Evolutionary conservation across 1,140 invertebrate species (phyloP), one percentile per base, ranked within the genome.

Genomic region (Hormaphis cornu): DNA sequence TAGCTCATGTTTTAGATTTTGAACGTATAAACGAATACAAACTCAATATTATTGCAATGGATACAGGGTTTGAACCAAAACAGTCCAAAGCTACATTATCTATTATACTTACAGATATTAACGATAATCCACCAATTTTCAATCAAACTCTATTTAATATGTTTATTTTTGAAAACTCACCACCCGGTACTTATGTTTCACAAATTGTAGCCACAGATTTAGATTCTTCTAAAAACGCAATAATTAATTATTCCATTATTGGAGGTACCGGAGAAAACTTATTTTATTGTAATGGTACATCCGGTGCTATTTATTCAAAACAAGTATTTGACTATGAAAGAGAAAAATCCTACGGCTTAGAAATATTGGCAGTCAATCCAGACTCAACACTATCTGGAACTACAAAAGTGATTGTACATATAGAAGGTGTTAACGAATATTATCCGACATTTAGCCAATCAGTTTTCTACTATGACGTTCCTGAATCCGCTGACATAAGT

Each of bases 391-490:
- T 93, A 86, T 86, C 84, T 73, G 87, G 87, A 44, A 86, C 84
- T 40, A 88, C 88, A 2, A 83, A 82, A 72, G 84, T 91, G 0
- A 76, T 82, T 1, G 85, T 97, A 3, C 84, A 90, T 74, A 85
- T 98, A 9, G 89, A 87, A 0, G 92, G 94, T 0, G 86, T 91
- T 0, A 97, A 97, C 78, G 95, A 98, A 79, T 97, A 85, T 75
- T 92, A 87, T 78, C 95, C 95, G 0, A 86, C 87, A 73, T 99
- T 98, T 76, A 82, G 91, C 48, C 89, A 95, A 78, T 87, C 91
- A 1, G 88, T 91, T 1, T 98, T 97, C 76, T 88, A 92, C 74
- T 94, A 97, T 78, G 89, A 91, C 74, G 91, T 97, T 8, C 95
- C 91, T 10, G 95, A 98, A 80, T 93, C 92, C 28, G 89, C 92